Base-by-base conservation (phyloP, 2,888 invertebrate species). In the Agriopis leucophaearia region DNA sequence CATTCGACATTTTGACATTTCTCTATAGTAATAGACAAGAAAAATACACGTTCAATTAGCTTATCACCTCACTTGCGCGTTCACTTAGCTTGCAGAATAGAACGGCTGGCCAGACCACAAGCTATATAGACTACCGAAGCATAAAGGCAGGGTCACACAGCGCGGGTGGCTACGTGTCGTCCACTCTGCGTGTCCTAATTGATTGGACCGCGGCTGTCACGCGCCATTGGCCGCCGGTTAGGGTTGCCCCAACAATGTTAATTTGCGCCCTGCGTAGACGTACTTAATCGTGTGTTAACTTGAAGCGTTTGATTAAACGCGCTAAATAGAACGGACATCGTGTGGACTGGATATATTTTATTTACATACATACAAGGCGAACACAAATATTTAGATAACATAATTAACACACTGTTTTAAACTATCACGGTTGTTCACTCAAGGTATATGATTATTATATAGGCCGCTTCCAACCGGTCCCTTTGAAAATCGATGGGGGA, bases 131-230 rank as follows among this genome's bases (percentile, higher is more conserved):
- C 76, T 78, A 79, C 75, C 75, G 79, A 83, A 71, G 82, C 78
- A 80, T 82, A 80, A 81, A 81, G 79, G 73, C 69, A 73, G 72
- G n/a, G 38, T 76, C 77, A 78, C 75, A 77, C 74, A 78, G 71
- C 77, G 74, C 71, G 71, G 73, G 74, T 71, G 73, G 71, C 68
- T 59, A 27, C 38, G 60, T 64, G 51, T 57, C 58, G 40, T 10
- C 50, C 18, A 60, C 40, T n/a, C 74, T 77, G 74, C 77, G 77
- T 78, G 77, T 78, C 81, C 77, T 84, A 85, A 85, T 85, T 84
- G 84, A 82, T 85, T 80, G 81, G 79, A 81, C 79, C 75, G 82
- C 79, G 77, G 81, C 80, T 80, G 84, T 85, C 79, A 83, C 84
- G 82, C 84, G 78, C 84, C 82, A 83, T 84, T 87, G 83, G 77